Conservation (phyloP, 2,888 invertebrate genomes). For the Aphrophora alni region DNA sequence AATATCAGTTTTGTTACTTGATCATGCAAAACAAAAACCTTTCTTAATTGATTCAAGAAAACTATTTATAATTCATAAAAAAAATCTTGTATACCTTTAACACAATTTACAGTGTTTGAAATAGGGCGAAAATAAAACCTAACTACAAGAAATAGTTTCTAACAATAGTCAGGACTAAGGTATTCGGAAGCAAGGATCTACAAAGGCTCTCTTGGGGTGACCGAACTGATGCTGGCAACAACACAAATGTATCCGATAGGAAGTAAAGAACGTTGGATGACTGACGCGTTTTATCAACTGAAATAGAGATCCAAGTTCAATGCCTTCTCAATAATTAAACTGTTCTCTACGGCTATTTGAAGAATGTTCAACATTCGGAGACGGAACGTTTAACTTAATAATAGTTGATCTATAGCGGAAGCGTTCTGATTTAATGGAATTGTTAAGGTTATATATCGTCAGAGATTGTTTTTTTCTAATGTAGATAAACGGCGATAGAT, state of each 20-base stretch:
- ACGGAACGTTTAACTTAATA: neutral
- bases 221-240: neutral
- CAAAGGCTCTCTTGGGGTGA: neutral
- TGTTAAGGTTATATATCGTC: neutral
- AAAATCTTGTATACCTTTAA: too few species aligned
- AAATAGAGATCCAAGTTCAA: conserved; percentile 4
- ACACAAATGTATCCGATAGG: neutral
- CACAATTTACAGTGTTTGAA: too few species aligned
- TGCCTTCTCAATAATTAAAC: neutral
- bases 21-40: too few species aligned
- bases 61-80: too few species aligned
- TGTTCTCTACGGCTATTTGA: neutral
- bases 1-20: too few species aligned
- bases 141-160: neutral
- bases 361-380: neutral
- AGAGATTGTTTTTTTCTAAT: neutral
- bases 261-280: neutral
- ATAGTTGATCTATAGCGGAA: neutral
- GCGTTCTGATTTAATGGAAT: neutral
- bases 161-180: neutral
- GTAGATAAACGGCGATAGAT: neutral
- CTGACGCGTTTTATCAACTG: neutral
- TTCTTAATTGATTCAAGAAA: too few species aligned
- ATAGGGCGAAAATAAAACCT: too few species aligned
- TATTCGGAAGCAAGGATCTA: neutral